Conservation (phyloP, 2,888 invertebrate species). For the Hyles lineata region DNA sequence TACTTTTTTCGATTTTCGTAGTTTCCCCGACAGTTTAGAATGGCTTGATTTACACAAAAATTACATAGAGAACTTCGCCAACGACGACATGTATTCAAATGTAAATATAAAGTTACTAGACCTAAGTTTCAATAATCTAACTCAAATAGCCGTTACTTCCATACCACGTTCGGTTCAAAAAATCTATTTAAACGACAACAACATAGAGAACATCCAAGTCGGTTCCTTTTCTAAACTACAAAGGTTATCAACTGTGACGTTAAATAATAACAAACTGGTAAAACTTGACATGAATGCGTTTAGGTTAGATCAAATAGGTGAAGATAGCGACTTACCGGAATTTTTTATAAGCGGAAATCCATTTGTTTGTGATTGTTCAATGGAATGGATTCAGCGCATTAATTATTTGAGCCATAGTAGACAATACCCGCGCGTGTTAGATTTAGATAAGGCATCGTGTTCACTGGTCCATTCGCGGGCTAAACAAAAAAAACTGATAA, state of each 20-base stretch:
- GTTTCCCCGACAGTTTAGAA: slow-evolving; percentile 89
- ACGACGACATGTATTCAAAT: slow-evolving; percentile 81
- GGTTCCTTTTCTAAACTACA: slow-evolving; percentile 89
- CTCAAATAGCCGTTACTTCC: slow-evolving; percentile 87
- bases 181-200: slow-evolving; percentile 90
- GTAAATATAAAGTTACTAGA: slow-evolving; percentile 89
- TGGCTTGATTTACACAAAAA: slow-evolving; percentile 93
- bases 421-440: slow-evolving; percentile 91
- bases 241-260: slow-evolving; percentile 89
- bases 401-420: slow-evolving; percentile 90
- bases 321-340: slow-evolving; percentile 89
- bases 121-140: slow-evolving; percentile 89
- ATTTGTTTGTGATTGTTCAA: slow-evolving; percentile 93
- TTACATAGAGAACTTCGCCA: slow-evolving; percentile 87
- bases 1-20: slow-evolving; percentile 90
- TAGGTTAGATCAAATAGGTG: slow-evolving; percentile 87
- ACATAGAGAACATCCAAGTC: slow-evolving; percentile 87
- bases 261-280: slow-evolving; percentile 90
- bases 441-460: slow-evolving; percentile 91
- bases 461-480: slow-evolving; percentile 88
- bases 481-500: slow-evolving; percentile 89
- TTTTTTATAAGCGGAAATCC: slow-evolving; percentile 94
- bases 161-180: slow-evolving; percentile 90
- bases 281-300: slow-evolving; percentile 90
- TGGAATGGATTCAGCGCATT: slow-evolving; percentile 94